Conservation (phyloP, 37 sponge, comb jelly and placozoan species). For the Axinella damicornis region DNA sequence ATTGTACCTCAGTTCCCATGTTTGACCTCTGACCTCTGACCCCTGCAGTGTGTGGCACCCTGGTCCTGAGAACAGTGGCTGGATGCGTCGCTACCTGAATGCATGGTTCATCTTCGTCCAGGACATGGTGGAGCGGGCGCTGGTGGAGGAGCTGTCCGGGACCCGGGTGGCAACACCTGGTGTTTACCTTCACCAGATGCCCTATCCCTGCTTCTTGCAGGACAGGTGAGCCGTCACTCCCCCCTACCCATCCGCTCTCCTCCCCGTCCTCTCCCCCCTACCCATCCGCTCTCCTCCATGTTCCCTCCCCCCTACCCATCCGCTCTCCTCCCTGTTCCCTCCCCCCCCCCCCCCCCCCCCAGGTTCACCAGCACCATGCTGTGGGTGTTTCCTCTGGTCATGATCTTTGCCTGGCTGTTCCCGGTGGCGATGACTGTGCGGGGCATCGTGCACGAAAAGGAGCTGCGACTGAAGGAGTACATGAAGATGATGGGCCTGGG, state of each 20-base stretch:
- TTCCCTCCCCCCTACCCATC: no score
- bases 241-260: background rate
- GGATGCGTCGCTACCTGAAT: constrained; percentile 61
- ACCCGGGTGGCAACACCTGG: constrained; percentile 70
- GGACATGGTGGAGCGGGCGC: constrained; percentile 95
- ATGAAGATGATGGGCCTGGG: constrained; percentile 95
- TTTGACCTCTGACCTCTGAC: background rate
- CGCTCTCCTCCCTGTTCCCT: no score
- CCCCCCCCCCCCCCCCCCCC: background rate
- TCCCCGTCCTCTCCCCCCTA: no score
- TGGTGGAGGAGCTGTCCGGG: constrained; percentile 53
- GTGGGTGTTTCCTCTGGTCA: constrained; percentile 75
- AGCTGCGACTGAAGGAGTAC: constrained; percentile 64
- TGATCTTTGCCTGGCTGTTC: constrained; percentile 91
- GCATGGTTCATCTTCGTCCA: constrained; percentile 75
- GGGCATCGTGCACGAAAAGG: constrained; percentile 87
- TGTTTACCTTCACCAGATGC: constrained; percentile 92
- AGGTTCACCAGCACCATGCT: constrained; percentile 37
- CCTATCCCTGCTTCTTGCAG: constrained; percentile 92
- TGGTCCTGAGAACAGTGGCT: constrained; percentile 61
- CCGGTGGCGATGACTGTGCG: constrained; percentile 85
- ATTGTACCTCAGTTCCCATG: background rate
- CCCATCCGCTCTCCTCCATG: no score
- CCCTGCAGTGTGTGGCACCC: constrained; percentile 75
- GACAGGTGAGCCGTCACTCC: constrained; percentile 69